Percentiles rank a stretch among this genome's conserved stretches.
Conservation (phyloP, 2,797 vertebrate genomes). For the Glyptemys insculpta region DNA sequence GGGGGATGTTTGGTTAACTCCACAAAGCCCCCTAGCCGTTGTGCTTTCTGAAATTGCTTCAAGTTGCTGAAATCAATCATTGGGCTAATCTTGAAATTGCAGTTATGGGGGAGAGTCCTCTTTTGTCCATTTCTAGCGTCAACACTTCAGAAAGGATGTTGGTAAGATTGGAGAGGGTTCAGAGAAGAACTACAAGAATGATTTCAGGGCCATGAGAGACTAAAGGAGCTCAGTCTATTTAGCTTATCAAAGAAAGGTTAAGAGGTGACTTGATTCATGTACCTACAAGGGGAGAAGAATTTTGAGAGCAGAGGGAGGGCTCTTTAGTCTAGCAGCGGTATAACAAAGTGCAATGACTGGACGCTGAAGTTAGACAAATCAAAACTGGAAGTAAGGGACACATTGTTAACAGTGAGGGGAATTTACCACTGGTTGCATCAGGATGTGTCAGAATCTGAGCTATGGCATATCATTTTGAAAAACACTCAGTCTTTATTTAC, state of each 20-base stretch:
- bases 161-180: neutral
- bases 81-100: neutral
- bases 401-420: neutral
- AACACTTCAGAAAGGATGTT: accelerated
- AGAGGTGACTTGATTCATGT: neutral
- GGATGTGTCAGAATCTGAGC: neutral
- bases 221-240: neutral
- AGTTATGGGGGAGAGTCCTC: neutral
- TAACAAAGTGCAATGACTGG: neutral
- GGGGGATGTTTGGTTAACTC: neutral
- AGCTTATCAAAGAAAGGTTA: neutral
- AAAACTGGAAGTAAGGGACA: neutral
- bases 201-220: accelerated
- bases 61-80: neutral
- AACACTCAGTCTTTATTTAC: slow-evolving; percentile 36
- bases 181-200: accelerated
- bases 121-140: neutral
- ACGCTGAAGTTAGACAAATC: slow-evolving; percentile 3
- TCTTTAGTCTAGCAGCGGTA: neutral
- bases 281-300: neutral
- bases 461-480: slow-evolving; percentile 49
- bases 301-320: neutral
- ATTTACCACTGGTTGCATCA: slow-evolving; percentile 52
- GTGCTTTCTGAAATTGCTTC: neutral
- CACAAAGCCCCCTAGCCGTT: neutral